Conservation (phyloP, 2,113 vertebrate species). For the Mirza zaza region DNA sequence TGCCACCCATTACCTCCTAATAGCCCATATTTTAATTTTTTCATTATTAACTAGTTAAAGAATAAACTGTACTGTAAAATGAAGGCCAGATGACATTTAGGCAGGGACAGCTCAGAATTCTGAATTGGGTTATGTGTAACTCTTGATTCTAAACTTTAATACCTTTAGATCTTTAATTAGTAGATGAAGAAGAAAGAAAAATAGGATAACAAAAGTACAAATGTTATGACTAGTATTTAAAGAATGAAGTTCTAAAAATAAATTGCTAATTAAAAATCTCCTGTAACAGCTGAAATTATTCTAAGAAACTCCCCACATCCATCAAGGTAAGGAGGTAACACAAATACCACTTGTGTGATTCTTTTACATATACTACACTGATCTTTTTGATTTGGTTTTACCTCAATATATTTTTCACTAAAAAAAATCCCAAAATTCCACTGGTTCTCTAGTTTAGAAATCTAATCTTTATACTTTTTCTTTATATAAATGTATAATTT, state of each 20-base stretch:
- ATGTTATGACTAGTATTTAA: conserved; percentile 22
- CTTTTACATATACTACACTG: background rate
- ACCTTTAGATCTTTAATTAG: conserved; percentile 14
- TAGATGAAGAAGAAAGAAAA: conserved; percentile 27
- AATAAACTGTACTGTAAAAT: background rate
- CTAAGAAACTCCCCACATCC: background rate
- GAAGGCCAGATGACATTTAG: background rate
- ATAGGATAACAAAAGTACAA: background rate
- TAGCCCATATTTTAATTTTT: background rate
- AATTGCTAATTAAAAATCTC: conserved; percentile 8
- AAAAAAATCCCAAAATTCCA: background rate
- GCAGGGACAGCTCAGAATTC: background rate
- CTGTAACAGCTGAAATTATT: background rate
- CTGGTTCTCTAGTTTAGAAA: background rate
- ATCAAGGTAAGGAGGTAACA: background rate
- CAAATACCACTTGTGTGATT: background rate
- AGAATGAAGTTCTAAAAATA: background rate
- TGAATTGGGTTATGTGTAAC: background rate
- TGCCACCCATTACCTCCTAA: background rate
- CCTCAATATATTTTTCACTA: background rate
- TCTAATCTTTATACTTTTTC: conserved; percentile 5
- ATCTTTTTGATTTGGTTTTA: background rate
- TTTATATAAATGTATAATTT: conserved; percentile 10
- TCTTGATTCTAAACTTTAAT: conserved; percentile 18
- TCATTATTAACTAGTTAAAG: background rate